A percentile compares a stretch with the other conserved stretches of the same genome.
These are phyloP conservation scores for Takifugu flavidus DNA, from an alignment of 2,113 vertebrate genomes.

Conservation along the genomic window DNA sequence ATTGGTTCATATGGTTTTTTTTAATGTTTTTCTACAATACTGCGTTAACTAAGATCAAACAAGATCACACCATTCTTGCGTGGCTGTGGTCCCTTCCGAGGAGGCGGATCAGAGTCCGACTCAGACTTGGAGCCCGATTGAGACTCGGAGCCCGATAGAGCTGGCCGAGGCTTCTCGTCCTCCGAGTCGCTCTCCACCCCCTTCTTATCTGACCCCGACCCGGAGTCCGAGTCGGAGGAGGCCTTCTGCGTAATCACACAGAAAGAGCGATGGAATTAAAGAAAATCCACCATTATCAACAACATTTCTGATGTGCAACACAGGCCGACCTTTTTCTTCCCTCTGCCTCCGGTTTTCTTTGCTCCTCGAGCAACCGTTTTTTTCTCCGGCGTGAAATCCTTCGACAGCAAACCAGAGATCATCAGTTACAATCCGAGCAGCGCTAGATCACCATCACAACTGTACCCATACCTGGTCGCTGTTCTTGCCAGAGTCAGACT, in stretches of 20 bases:
- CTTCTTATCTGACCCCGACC: conserved; percentile 77
- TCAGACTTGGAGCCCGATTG: conserved; percentile 79
- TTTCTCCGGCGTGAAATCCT: conserved; percentile 96
- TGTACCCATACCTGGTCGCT: conserved; percentile 85
- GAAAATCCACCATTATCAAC: not conserved
- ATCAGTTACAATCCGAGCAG: not conserved
- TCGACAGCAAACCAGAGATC: not conserved
- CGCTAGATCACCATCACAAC: not conserved
- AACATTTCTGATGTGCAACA: not conserved
- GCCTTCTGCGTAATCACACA: conserved; percentile 71
- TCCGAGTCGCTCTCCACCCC: conserved; percentile 70
- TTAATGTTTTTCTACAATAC: not conserved
- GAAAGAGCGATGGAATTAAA: not conserved
- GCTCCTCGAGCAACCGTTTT: conserved; percentile 77
- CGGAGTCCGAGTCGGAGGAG: conserved; percentile 80
- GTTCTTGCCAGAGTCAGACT: conserved; percentile 89
- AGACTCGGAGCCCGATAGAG: conserved; percentile 75
- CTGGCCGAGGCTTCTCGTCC: conserved; percentile 77
- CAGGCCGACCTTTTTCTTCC: conserved; percentile 65
- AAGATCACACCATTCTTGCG: conserved; percentile 83
- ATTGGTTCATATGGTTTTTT: too few species aligned
- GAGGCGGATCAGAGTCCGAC: conserved; percentile 85
- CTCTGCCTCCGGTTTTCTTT: conserved; percentile 76
- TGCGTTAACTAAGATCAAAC: not conserved
- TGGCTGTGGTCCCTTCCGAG: conserved; percentile 79